A percentile compares a stretch with the other conserved stretches of the same genome.
These are phyloP conservation scores for Hoplias malabaricus DNA, from an alignment of 2,113 vertebrate species.

Conservation along the genomic window DNA sequence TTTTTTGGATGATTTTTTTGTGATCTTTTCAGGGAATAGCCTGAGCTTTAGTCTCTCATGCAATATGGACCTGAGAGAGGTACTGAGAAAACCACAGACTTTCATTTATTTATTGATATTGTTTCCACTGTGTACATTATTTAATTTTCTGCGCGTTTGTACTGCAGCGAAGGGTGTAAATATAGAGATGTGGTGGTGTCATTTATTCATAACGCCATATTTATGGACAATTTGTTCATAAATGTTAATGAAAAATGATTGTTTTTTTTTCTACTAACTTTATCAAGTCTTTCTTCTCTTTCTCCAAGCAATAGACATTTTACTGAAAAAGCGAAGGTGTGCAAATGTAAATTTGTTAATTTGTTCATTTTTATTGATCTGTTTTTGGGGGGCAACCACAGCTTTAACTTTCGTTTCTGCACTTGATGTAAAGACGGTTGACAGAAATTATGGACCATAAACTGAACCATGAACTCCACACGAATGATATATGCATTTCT, in stretches of 20 bases:
- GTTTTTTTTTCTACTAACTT: conserved; percentile 93
- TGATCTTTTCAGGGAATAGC: conserved; percentile 89
- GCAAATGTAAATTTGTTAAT: conserved; percentile 87
- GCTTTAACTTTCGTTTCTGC: conserved; percentile 78
- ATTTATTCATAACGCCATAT: too few relatives aligned
- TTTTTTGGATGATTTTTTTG: conserved; percentile 66
- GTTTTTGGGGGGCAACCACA: conserved; percentile 75
- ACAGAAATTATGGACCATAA: conserved; percentile 69
- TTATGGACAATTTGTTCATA: conserved; percentile 74
- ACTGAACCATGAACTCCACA: conserved; percentile 32
- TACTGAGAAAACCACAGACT: conserved; percentile 76
- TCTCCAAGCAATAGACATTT: conserved; percentile 91
- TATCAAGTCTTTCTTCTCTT: conserved; percentile 93
- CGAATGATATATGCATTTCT: conserved; percentile 47
- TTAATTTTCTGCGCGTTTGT: conserved; percentile 56
- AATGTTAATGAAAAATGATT: conserved; percentile 86
- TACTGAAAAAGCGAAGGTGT: conserved; percentile 84
- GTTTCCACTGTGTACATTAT: conserved; percentile 62
- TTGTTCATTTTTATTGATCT: too few relatives aligned
- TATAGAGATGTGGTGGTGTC: conserved; percentile 65
- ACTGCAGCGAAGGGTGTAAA: conserved; percentile 81
- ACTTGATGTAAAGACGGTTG: conserved; percentile 83
- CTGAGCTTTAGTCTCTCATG: conserved; percentile 91
- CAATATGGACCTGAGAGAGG: conserved; percentile 87
- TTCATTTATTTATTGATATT: conserved; percentile 65